A percentile compares a stretch with the other conserved stretches of the same genome.
These are phyloP conservation scores for Pristionchus entomophagus DNA, from an alignment of 2,888 invertebrate species.

Conservation along the genomic window DNA sequence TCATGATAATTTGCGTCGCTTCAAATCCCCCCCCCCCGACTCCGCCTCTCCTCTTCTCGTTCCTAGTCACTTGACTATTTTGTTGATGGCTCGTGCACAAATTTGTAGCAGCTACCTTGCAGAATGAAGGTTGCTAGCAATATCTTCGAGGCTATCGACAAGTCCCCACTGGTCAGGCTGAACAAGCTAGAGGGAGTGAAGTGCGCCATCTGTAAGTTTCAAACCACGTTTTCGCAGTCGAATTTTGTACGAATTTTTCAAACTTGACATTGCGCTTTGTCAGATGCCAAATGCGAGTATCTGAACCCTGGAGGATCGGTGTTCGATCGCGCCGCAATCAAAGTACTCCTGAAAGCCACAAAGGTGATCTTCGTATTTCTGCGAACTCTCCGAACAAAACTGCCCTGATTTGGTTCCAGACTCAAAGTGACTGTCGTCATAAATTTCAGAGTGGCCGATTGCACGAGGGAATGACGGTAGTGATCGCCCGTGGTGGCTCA, in stretches of 20 bases:
- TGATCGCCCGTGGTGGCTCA: slow-evolving; percentile 48
- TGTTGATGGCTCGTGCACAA: not conserved
- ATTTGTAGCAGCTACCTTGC: not conserved
- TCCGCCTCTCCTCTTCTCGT: not conserved
- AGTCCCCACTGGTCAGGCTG: slow-evolving; percentile 41
- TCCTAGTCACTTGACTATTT: not conserved
- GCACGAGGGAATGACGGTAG: slow-evolving; percentile 36
- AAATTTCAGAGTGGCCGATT: slow-evolving; percentile 29
- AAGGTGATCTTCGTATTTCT: too few species aligned
- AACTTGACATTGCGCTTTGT: slow-evolving; percentile 59
- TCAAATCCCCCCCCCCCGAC: slow-evolving; percentile 5
- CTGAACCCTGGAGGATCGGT: slow-evolving; percentile 97
- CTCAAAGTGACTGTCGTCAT: not conserved
- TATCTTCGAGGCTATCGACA: slow-evolving; percentile 41
- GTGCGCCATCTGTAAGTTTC: slow-evolving; percentile 37
- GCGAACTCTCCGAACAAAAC: not conserved
- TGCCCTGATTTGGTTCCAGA: not conserved
- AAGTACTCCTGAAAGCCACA: slow-evolving; percentile 90
- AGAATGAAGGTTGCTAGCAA: not conserved
- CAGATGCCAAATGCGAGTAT: slow-evolving; percentile 97
- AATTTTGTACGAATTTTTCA: not conserved
- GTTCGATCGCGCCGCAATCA: slow-evolving; percentile 92
- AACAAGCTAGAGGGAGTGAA: slow-evolving; percentile 48
- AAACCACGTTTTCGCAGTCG: too few species aligned
- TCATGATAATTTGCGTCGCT: not conserved